Conservation (phyloP, 1,140 invertebrate genomes). For the Drosophila murphyi region DNA sequence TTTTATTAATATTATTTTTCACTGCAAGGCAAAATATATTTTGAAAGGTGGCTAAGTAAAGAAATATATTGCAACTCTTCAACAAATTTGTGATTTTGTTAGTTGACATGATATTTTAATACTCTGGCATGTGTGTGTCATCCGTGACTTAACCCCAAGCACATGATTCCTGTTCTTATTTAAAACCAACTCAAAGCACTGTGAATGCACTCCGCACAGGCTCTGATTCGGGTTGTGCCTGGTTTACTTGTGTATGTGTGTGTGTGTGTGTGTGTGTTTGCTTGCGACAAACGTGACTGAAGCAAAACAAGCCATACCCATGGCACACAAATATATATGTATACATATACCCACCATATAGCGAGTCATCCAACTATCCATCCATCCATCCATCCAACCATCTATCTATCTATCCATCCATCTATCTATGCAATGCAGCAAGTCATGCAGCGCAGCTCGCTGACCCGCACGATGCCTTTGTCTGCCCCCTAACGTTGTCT, state of each 20-base stretch:
- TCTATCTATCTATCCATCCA: slow-evolving; percentile 66
- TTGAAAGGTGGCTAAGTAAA: no score
- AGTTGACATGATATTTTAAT: background rate
- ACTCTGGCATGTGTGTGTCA: slow-evolving; percentile 6
- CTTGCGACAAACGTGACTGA: slow-evolving; percentile 65
- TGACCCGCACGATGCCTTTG: slow-evolving; percentile 82
- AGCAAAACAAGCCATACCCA: slow-evolving; percentile 52
- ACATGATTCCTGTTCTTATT: slow-evolving; percentile 41
- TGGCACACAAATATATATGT: slow-evolving; percentile 11
- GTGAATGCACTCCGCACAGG: slow-evolving; percentile 26
- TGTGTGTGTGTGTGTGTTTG: slow-evolving; percentile 52
- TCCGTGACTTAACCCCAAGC: slow-evolving; percentile 13
- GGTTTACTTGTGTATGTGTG: slow-evolving; percentile 1
- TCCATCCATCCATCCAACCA: slow-evolving; percentile 44
- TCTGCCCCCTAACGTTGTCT: slow-evolving; percentile 46
- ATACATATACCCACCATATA: slow-evolving; percentile 59
- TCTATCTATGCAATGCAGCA: slow-evolving; percentile 81
- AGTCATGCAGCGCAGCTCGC: slow-evolving; percentile 79
- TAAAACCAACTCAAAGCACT: slow-evolving; percentile 52
- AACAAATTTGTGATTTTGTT: no score
- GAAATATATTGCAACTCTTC: no score
- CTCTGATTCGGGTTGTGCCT: slow-evolving; percentile 51
- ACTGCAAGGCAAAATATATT: no score
- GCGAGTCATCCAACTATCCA: slow-evolving; percentile 43
- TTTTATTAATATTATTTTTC: no score